These are phyloP conservation scores for Leptinotarsa undecemlineata DNA, from an alignment of 1,140 invertebrate species.

Conservation along the genomic window DNA sequence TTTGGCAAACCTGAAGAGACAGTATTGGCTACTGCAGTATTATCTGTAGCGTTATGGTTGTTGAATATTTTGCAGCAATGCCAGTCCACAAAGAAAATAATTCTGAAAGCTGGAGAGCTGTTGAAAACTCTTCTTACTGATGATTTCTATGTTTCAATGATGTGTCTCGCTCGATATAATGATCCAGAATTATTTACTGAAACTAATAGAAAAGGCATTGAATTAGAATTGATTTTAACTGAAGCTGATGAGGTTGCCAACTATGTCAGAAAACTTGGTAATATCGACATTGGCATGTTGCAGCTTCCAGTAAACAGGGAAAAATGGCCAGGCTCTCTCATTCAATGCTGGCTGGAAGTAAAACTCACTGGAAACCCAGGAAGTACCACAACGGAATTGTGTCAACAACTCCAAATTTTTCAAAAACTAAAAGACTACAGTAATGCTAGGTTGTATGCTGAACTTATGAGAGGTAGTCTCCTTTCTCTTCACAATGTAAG, in stretches of 20 bases:
- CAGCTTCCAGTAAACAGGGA: slow-evolving; percentile 61
- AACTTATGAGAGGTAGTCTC: slow-evolving; percentile 85
- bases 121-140: slow-evolving; percentile 72
- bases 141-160: slow-evolving; percentile 79
- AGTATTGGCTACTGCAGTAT: slow-evolving; percentile 71
- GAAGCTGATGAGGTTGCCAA: slow-evolving; percentile 57
- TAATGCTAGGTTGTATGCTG: slow-evolving; percentile 75
- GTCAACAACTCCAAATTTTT: slow-evolving; percentile 80
- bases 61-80: slow-evolving; percentile 73
- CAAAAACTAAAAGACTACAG: slow-evolving; percentile 75
- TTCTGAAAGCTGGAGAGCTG: slow-evolving; percentile 71
- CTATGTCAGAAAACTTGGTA: slow-evolving; percentile 60
- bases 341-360: slow-evolving; percentile 72
- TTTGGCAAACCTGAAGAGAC: slow-evolving; percentile 83
- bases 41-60: slow-evolving; percentile 80
- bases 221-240: slow-evolving; percentile 64
- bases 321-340: slow-evolving; percentile 72
- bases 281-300: slow-evolving; percentile 66
- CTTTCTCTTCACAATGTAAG: slow-evolving; percentile 84
- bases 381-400: slow-evolving; percentile 75
- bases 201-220: slow-evolving; percentile 73
- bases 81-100: slow-evolving; percentile 60
- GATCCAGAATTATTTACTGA: slow-evolving; percentile 61
- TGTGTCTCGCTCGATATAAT: slow-evolving; percentile 72
- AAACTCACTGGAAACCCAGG: slow-evolving; percentile 76